Evolutionary conservation across 2,888 invertebrate species (phyloP).

Genomic region (Tridacna gigas): DNA sequence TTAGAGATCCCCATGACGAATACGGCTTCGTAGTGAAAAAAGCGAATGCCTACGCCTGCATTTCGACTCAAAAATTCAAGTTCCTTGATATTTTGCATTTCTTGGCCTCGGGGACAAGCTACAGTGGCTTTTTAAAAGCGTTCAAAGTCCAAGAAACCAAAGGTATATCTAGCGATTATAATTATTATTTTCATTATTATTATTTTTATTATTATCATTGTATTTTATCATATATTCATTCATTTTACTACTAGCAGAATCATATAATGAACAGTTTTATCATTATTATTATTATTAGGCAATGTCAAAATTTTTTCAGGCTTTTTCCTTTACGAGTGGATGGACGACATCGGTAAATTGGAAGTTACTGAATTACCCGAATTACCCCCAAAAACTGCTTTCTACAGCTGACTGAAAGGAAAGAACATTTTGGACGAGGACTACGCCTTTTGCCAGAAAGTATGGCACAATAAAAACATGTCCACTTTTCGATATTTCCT

Average conservation of each 20-base stretch:
- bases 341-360: conserved; percentile 31
- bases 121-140: conserved; percentile 54
- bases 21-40: conserved; percentile 39
- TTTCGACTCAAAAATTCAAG: conserved; percentile 24
- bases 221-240: no score
- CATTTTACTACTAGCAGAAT: no score
- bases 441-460: conserved; percentile 24
- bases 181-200: no score
- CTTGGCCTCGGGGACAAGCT: conserved; percentile 38
- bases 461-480: conserved; percentile 63
- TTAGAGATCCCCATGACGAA: conserved; percentile 32
- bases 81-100: no score
- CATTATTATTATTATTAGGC: no score
- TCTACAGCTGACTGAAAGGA: conserved; percentile 30
- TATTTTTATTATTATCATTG: no score
- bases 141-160: conserved; percentile 48
- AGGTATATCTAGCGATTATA: no score
- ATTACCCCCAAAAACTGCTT: conserved; percentile 16
- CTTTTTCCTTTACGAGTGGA: conserved; percentile 38
- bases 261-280: no score
- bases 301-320: no score
- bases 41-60: conserved; percentile 39
- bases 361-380: conserved; percentile 18
- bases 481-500: conserved; percentile 58
- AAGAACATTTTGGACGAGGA: conserved; percentile 29